These are phyloP conservation scores for Brotogeris chrysoptera DNA, from an alignment of 2,797 vertebrate species.

Conservation along the genomic window DNA sequence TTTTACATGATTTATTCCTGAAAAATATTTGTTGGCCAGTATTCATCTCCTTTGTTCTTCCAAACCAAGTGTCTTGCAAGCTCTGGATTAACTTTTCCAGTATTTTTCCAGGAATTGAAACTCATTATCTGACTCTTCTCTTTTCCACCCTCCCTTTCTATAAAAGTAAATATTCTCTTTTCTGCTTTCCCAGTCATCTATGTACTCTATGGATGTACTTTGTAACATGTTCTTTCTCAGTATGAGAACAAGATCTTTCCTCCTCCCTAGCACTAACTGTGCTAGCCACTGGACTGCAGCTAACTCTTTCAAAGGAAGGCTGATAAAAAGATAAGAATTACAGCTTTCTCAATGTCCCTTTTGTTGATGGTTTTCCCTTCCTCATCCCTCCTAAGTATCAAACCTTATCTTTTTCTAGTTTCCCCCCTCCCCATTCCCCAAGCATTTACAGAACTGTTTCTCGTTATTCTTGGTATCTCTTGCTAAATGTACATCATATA, in stretches of 20 bases:
- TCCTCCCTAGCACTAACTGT: conserved; percentile 9
- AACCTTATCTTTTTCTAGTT: not conserved
- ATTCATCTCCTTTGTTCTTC: conserved; percentile 42
- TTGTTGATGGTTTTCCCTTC: not conserved
- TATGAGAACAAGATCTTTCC: conserved; percentile 21
- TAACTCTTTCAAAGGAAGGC: conserved; percentile 27
- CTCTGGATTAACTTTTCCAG: conserved; percentile 20
- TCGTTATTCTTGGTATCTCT: not conserved
- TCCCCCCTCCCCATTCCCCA: not conserved
- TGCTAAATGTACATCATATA: not conserved
- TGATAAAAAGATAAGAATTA: conserved; percentile 45
- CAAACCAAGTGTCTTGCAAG: not conserved
- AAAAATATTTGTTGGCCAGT: conserved; percentile 34
- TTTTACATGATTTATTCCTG: conserved; percentile 24
- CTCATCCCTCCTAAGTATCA: not conserved
- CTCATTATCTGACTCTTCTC: not conserved
- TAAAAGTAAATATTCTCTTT: conserved; percentile 1
- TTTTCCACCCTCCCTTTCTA: not conserved
- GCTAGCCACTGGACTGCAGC: not conserved
- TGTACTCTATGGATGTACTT: not conserved
- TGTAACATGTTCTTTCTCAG: conserved; percentile 21
- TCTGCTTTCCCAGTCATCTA: conserved; percentile 17
- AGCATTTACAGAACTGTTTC: not conserved
- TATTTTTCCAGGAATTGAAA: conserved; percentile 40
- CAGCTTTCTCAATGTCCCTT: not conserved